Base-by-base conservation (phyloP, 2,888 invertebrate species). In the Eueremaeus valkanovi region DNA sequence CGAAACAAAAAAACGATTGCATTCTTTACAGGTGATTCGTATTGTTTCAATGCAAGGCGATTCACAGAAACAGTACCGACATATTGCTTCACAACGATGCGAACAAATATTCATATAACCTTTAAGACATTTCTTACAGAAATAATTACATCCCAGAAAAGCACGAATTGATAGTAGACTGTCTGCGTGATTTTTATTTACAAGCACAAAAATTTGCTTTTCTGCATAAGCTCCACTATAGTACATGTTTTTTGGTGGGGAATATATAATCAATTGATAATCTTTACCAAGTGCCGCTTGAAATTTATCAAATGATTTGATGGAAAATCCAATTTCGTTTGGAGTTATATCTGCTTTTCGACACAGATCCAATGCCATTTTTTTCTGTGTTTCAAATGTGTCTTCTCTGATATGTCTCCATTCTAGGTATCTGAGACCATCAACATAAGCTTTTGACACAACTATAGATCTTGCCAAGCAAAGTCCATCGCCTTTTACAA, bases 141-240 rank as follows among this genome's bases (percentile, higher is more conserved):
- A 73, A 24, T 36, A 73, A 21, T 73, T 42, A 42, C 40, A 42
- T 55, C 27, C 27, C 3, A 73, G 29, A 73, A 73, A 73, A 16
- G 73, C 33, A 18, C 33, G 61, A 8, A 73, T 58, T 1, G 58
- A 58, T 63, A 42, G 16, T 36, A 58, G n/a, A 16, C 40, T 11
- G 24, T 61, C 51, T 36, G 40, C 55, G 40, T 73, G 73, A 63
- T 63, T 29, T 3, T 72, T 36, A 24, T 1, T 16, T n/a, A 61
- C 36, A 0, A 24, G 33, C 5, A 73, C 18, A 63, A 36, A 73
- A 24, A 73, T 73, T 61, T 36, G 40, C 11, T 63, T 72, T 1
- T 73, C 61, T 18, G 36, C 13, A 27, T 18, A 33, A 21, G 13
- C 6, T 3, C 72, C 72, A 18, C n/a, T 21, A 16, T 24, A 72